A percentile compares a stretch with the other conserved stretches of the same genome.
These are phyloP conservation scores for Mactra quadrangularis DNA, from an alignment of 1,140 invertebrate genomes.

Conservation along the genomic window DNA sequence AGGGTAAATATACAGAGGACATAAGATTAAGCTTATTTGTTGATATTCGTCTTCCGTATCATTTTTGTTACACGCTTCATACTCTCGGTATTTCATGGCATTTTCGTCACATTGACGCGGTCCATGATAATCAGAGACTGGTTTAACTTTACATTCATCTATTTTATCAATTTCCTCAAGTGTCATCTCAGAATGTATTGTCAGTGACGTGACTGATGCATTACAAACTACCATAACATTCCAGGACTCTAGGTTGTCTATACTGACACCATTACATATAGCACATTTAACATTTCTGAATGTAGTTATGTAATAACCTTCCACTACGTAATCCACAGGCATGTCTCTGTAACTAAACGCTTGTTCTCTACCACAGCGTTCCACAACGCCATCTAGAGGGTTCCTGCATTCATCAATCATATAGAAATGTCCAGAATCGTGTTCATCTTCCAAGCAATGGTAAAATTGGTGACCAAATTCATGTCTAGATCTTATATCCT, in stretches of 20 bases:
- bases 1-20: not conserved
- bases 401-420: not conserved
- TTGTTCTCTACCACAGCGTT: not conserved
- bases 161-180: not conserved
- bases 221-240: not conserved
- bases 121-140: not conserved
- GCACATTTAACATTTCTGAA: slow-evolving; percentile 32
- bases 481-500: not conserved
- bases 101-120: not conserved
- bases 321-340: slow-evolving; percentile 4
- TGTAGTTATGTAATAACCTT: not conserved
- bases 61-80: not conserved
- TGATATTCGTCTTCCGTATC: not conserved
- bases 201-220: not conserved
- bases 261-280: slow-evolving; percentile 4
- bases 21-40: not conserved
- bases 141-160: not conserved
- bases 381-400: not conserved
- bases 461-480: not conserved
- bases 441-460: not conserved
- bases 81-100: not conserved
- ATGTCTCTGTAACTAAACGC: not conserved
- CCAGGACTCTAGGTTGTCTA: slow-evolving; percentile 1
- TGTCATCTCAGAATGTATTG: not conserved
- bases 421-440: not conserved